Evolutionary conservation across 2,113 vertebrate genomes (phyloP), one percentile per base, ranked within the genome.

Genomic region (Diadophis punctatus): DNA sequence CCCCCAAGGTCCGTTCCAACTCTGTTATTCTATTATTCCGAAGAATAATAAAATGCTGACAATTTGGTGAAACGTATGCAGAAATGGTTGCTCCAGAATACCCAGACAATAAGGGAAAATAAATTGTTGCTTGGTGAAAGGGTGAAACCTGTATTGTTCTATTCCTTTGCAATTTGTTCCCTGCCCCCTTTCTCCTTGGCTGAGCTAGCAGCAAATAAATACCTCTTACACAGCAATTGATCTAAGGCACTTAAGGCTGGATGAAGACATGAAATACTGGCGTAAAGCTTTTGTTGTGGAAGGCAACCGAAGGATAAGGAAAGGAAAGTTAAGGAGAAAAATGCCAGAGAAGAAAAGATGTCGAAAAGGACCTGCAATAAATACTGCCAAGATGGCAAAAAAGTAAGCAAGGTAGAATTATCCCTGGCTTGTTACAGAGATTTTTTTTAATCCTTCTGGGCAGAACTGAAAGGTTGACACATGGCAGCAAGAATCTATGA

Each of bases 201-300:
- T 39, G 0, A 1, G 0, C 55, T 8, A 90, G 18, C 11, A n/a
- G 46, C 0, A 14, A 92, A 94, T 91, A 92, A 93, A 94, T 51
- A 89, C 60, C 84, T 49, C 85, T 49, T 93, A 63, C 8, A 43
- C 92, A 89, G 93, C 39, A 86, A 87, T 43, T 93, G 94, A 94
- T 92, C 93, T 91, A 88, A 93, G 89, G 53, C 90, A 60, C 89
- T 93, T 92, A 94, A 30, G 63, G 49, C 7, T 25, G 90, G 93
- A 90, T 91, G 63, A 94, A 94, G 92, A 89, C 86, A 60, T 93
- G 91, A 93, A 74, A 91, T 86, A 51, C 2, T 7, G 51, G 90
- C 53, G 91, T 51, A 23, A 63, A 53, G 88, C 34, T 91, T 68
- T 94, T 39, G 84, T 92, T 87, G 55, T 0, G 4, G 89, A 93